Evolutionary conservation across 2,113 vertebrate species (phyloP).

Genomic region (Plecturocebus donacophilus): DNA sequence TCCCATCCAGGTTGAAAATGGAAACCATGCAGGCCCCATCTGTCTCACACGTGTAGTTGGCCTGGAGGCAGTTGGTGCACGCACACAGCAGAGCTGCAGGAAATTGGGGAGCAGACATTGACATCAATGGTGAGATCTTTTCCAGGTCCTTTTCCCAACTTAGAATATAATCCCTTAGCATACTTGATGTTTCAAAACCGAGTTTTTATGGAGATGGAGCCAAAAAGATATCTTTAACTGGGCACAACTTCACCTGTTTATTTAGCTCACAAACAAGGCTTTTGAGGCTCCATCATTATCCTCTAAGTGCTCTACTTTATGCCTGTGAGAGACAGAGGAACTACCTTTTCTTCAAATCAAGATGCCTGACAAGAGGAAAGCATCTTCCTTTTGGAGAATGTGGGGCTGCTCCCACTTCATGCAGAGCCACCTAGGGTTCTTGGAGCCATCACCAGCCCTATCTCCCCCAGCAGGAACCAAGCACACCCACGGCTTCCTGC

Average conservation of each 20-base stretch:
- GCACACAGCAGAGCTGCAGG: slow-evolving; percentile 91
- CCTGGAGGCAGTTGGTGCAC: slow-evolving; percentile 94
- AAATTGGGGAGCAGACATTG: not conserved
- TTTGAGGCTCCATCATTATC: not conserved
- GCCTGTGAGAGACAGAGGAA: not conserved
- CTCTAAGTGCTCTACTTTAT: not conserved
- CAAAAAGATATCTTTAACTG: not conserved
- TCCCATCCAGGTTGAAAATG: slow-evolving; percentile 89
- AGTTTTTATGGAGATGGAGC: not conserved
- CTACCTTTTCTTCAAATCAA: not conserved
- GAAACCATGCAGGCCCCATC: slow-evolving; percentile 98
- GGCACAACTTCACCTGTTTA: not conserved
- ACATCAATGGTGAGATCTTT: not conserved
- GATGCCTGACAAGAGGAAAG: not conserved
- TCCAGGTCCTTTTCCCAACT: not conserved
- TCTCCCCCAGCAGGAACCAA: not conserved
- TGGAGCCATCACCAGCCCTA: not conserved
- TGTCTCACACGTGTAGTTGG: slow-evolving; percentile 94
- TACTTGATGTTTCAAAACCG: not conserved
- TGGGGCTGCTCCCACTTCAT: not conserved
- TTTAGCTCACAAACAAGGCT: not conserved
- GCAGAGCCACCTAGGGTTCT: not conserved
- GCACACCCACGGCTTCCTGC: not conserved
- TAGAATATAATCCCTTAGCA: not conserved
- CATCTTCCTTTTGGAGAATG: not conserved